A percentile compares a stretch with the other conserved stretches of the same genome.
Evolutionary conservation across 2,797 vertebrate species (phyloP).

Genomic region (Tarsius wallacei): DNA sequence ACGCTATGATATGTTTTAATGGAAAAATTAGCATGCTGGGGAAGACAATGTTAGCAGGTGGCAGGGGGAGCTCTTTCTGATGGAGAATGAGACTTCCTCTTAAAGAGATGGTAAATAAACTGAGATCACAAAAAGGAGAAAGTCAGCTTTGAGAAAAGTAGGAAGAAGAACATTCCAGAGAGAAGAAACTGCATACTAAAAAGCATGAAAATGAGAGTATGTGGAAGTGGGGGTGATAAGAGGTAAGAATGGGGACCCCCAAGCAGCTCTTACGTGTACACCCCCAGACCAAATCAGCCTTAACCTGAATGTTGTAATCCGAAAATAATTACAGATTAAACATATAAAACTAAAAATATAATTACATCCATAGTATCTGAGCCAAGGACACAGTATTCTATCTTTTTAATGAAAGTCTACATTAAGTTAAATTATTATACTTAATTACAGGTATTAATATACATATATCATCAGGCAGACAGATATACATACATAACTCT

Average conservation of each 20-base stretch:
- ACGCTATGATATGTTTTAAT: background rate
- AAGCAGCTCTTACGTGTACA: too few relatives aligned
- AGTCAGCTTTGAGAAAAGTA: background rate
- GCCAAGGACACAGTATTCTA: background rate
- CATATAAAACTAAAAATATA: background rate
- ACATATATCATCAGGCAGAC: background rate
- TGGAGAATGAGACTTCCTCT: background rate
- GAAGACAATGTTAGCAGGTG: background rate
- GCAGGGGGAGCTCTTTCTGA: background rate
- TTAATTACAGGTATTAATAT: background rate
- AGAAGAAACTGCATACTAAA: background rate
- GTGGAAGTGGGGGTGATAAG: too few relatives aligned
- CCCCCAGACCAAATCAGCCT: background rate
- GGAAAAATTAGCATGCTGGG: background rate
- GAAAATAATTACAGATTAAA: background rate
- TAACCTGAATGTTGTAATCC: background rate
- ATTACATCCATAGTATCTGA: background rate
- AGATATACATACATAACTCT: background rate
- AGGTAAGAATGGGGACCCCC: background rate
- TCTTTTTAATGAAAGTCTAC: background rate
- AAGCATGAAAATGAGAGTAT: background rate
- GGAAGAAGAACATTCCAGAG: background rate
- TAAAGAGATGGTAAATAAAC: background rate
- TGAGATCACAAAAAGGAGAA: background rate
- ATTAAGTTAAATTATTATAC: background rate